Conservation (phyloP, 2,888 invertebrate species). For the Charanyca ferruginea region DNA sequence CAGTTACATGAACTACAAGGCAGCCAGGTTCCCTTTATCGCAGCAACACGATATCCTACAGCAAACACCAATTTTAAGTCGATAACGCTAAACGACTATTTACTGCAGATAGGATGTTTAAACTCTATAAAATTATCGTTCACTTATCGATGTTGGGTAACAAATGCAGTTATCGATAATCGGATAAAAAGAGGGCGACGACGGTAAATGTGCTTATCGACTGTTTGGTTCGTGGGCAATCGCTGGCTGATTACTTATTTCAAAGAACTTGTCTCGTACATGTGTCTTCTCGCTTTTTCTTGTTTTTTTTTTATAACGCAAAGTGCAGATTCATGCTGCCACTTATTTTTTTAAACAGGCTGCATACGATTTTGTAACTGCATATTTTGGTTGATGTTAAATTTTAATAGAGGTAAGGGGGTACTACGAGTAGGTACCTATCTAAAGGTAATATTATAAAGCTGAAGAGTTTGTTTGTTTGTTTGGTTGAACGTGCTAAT, state of each 20-base stretch:
- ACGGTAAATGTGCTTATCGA: constrained; percentile 45
- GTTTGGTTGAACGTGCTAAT: no score
- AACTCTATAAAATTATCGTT: constrained; percentile 71
- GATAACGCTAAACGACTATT: constrained; percentile 64
- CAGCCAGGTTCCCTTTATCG: constrained; percentile 38
- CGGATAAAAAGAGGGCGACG: constrained; percentile 58
- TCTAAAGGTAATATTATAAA: no score
- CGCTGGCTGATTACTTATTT: constrained; percentile 52
- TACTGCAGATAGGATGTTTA: constrained; percentile 68
- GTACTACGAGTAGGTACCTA: no score
- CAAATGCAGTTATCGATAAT: constrained; percentile 69
- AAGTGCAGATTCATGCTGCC: constrained; percentile 46
- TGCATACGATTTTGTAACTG: constrained; percentile 10
- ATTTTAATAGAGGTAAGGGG: no score
- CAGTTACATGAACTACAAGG: constrained; percentile 18
- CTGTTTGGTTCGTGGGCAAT: constrained; percentile 34
- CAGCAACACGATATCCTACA: constrained; percentile 39
- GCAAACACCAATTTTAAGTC: constrained; percentile 57
- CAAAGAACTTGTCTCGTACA: constrained; percentile 42
- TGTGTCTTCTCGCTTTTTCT: constrained; percentile 36
- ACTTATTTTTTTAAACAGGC: constrained; percentile 34
- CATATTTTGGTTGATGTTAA: constrained; percentile 19
- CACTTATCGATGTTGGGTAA: constrained; percentile 73
- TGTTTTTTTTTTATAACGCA: constrained; percentile 44
- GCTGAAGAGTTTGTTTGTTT: no score